These are phyloP conservation scores for Lepidochrysops patricia DNA, from an alignment of 2,888 invertebrate genomes.

Conservation along the genomic window DNA sequence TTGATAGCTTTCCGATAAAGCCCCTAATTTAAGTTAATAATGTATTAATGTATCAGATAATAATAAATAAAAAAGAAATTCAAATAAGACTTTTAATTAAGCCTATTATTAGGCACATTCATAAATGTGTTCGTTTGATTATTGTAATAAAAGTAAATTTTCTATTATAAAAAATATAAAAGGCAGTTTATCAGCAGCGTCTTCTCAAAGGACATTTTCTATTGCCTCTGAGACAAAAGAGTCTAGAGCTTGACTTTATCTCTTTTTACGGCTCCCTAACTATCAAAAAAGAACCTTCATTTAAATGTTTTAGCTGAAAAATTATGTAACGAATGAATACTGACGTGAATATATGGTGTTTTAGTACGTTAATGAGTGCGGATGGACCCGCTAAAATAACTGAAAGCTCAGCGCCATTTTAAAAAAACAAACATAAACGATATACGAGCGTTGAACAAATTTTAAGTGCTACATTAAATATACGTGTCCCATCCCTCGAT, in stretches of 20 bases:
- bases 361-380: background rate
- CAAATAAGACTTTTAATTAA: background rate
- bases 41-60: background rate
- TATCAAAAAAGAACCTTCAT: background rate
- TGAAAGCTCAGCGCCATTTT: slow-evolving; percentile 1
- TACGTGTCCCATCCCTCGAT: background rate
- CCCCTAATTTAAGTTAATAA: background rate
- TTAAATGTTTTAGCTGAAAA: background rate
- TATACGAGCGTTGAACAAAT: background rate
- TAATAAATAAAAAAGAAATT: too few relatives aligned
- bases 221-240: background rate
- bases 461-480: background rate
- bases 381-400: background rate
- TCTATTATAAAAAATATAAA: background rate
- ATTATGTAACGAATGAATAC: background rate
- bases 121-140: background rate
- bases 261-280: background rate
- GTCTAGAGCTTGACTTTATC: background rate
- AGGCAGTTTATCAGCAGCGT: background rate
- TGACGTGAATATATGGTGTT: slow-evolving; percentile 2
- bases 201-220: background rate
- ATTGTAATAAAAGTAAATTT: background rate
- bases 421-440: slow-evolving; percentile 24
- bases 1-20: background rate
- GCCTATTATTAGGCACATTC: background rate